Base-by-base conservation (phyloP, 2,888 invertebrate genomes). In the Punctoribates punctum region DNA sequence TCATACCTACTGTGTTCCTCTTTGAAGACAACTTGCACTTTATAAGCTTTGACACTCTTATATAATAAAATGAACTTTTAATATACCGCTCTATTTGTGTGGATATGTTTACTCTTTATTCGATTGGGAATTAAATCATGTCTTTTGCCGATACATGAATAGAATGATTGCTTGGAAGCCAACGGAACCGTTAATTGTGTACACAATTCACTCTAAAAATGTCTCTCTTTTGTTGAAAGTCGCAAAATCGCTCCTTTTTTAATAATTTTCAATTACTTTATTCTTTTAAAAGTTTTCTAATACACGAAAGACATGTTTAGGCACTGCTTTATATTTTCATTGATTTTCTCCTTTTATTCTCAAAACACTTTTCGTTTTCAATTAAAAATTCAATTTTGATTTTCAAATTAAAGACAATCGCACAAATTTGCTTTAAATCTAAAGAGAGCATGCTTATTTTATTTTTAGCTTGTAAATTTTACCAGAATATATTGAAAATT, bases 251-350 rank as follows among this genome's bases (percentile, higher is more conserved):
- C 62, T 62, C 70, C 38, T 38, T 70, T 70, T 70, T 70, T 42
- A 70, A 42, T 42, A 70, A 70, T 42, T 42, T 70, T 70, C 70
- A 70, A 70, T 70, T 42, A 70, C 70, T 42, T 70, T 70, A 70
- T 70, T 34, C 42, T 34, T 42, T 70, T 11, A 42, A 62, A 62
- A 62, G 62, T 60, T 20, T 60, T 60, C 27, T 20, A n/a, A 17
- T 17, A 57, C 11, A 20, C 27, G 2, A 60, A 60, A n/a, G 3
- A 54, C n/a, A 2, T 20, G 54, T 42, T 42, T 42, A 42, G 6
- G 9, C 42, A 42, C 13, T 42, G 9, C 54, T 54, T 54, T 20
- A 54, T 23, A 20, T n/a, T 54, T 54, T 1, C n/a, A 54, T 54
- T 54, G 20, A 54, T 20, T 54, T 54, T 54, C 1, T 8, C 20